Percentiles rank a stretch among this genome's conserved stretches.
phyloP scores from a whole-genome alignment of 2,113 vertebrate genomes.

The Pheucticus melanocephalus region DNA sequence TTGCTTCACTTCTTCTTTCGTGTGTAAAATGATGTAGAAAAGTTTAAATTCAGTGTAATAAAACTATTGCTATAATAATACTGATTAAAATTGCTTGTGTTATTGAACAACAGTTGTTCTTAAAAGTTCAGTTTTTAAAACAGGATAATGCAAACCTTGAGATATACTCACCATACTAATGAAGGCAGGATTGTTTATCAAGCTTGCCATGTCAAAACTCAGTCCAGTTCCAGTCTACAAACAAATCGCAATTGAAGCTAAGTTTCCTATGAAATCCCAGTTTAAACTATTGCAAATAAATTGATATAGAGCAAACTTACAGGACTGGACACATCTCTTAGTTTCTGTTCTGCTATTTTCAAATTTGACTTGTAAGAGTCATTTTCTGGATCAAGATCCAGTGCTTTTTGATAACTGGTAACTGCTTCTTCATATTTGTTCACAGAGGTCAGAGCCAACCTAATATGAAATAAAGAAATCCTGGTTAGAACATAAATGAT shows the following conservation, averaged over 20 bases:
- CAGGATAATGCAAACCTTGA: not conserved
- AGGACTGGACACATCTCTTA: constrained; percentile 88
- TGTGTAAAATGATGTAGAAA: not conserved
- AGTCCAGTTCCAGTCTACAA: constrained; percentile 89
- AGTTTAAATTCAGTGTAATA: not conserved
- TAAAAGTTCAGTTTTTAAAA: not conserved
- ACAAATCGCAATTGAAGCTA: constrained; percentile 30
- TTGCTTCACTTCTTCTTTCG: not conserved
- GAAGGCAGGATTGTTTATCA: constrained; percentile 98
- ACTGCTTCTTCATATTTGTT: constrained; percentile 94
- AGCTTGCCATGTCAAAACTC: constrained; percentile 97
- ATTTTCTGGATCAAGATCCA: constrained; percentile 95
- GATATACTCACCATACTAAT: constrained; percentile 92
- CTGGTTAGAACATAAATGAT: not conserved
- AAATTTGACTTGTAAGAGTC: constrained; percentile 96
- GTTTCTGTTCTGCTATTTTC: constrained; percentile 96
- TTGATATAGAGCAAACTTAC: constrained; percentile 76
- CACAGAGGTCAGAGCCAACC: constrained; percentile 91
- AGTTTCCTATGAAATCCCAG: constrained; percentile 2
- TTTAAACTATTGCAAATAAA: constrained; percentile 3
- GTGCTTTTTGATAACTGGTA: constrained; percentile 91
- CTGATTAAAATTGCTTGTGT: not conserved
- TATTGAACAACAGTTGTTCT: not conserved
- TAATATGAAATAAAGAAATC: constrained; percentile 60
- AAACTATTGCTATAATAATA: not conserved